Conservation (phyloP, 2,888 invertebrate genomes). For the Cactoblastis cactorum region DNA sequence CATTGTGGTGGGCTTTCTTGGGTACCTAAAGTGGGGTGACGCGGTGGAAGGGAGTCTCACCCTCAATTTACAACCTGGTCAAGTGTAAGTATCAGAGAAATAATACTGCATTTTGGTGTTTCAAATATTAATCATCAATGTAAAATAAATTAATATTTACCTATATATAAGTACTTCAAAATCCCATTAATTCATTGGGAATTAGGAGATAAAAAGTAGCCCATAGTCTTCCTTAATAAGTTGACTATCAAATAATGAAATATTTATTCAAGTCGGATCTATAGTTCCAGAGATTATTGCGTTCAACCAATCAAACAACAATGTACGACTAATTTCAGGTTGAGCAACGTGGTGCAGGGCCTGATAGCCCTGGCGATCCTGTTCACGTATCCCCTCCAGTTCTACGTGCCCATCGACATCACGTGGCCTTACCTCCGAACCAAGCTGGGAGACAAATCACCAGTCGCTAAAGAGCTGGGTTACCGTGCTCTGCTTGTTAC, state of each 20-base stretch:
- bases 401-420: constrained; percentile 95
- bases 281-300: too few species aligned
- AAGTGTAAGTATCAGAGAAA: constrained; percentile 71
- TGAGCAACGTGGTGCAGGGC: constrained; percentile 90
- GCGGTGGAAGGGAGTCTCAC: constrained; percentile 91
- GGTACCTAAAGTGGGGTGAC: constrained; percentile 93
- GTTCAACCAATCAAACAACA: background rate
- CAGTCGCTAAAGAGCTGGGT: constrained; percentile 82
- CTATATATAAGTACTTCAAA: too few species aligned
- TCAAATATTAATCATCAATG: too few species aligned
- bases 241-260: too few species aligned
- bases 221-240: too few species aligned
- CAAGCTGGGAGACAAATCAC: constrained; percentile 76
- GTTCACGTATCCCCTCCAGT: constrained; percentile 94
- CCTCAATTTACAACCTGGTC: constrained; percentile 85
- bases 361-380: constrained; percentile 92
- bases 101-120: too few species aligned
- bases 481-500: constrained; percentile 87
- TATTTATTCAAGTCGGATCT: too few species aligned
- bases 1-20: constrained; percentile 89
- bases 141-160: too few species aligned
- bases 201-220: too few species aligned
- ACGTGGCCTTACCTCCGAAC: constrained; percentile 87
- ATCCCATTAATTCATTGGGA: too few species aligned
- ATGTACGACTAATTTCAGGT: constrained; percentile 65